Evolutionary conservation across 2,888 invertebrate species (phyloP).

Genomic region (Cephonodes hylas): DNA sequence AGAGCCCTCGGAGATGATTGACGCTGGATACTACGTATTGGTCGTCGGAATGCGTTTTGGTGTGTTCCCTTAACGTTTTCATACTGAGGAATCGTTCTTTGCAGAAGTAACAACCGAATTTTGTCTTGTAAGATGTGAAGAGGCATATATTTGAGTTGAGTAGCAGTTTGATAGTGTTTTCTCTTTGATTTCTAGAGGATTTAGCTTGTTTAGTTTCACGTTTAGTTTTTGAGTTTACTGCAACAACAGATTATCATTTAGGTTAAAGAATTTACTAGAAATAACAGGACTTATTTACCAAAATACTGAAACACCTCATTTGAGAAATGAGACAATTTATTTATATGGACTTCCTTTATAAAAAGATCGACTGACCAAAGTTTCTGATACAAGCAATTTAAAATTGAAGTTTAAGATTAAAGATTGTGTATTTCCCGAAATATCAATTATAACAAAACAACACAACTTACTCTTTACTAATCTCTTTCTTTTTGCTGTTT

Average conservation of each 20-base stretch:
- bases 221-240: not conserved
- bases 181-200: constrained; percentile 22
- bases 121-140: constrained; percentile 47
- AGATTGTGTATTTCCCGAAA: no score
- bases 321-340: no score
- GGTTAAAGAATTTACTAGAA: not conserved
- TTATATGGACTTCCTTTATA: no score
- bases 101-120: constrained; percentile 51
- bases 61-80: constrained; percentile 39
- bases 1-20: constrained; percentile 36
- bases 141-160: constrained; percentile 54
- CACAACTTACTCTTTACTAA: no score
- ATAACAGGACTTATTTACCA: no score
- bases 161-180: constrained; percentile 50
- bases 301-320: no score
- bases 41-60: constrained; percentile 32
- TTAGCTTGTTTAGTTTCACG: not conserved
- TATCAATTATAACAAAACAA: no score
- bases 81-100: constrained; percentile 39
- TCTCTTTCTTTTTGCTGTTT: no score
- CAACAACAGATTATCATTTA: not conserved
- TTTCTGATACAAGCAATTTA: no score
- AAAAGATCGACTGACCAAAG: no score
- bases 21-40: constrained; percentile 31
- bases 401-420: no score